phyloP scores from a whole-genome alignment of 2,888 invertebrate species.

The Theretra japonica region DNA sequence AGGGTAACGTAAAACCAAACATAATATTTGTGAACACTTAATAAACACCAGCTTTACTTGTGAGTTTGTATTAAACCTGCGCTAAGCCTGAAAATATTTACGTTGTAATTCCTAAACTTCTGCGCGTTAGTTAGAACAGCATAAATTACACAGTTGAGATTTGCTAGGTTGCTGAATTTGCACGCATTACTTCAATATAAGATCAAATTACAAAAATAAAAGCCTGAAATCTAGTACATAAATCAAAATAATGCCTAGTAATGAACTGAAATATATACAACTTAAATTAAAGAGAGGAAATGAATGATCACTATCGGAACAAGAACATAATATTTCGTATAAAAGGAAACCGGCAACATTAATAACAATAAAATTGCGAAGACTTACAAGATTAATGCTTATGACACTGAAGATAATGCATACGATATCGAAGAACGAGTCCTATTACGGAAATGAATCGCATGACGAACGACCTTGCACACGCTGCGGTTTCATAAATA shows the following conservation, averaged over 20 bases:
- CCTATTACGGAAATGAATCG: conserved; percentile 69
- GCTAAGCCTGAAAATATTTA: conserved; percentile 47
- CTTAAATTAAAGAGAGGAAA: conserved; percentile 5
- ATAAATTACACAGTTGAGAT: conserved; percentile 22
- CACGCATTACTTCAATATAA: too few relatives aligned
- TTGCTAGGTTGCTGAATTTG: neutral
- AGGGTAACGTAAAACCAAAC: conserved; percentile 45
- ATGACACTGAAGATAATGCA: conserved; percentile 38
- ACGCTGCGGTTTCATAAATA: conserved; percentile 50
- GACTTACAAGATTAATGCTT: conserved; percentile 8
- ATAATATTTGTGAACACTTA: conserved; percentile 47
- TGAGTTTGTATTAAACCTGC: conserved; percentile 46
- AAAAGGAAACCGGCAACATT: conserved; percentile 4
- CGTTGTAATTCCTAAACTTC: conserved; percentile 39
- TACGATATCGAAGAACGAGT: conserved; percentile 54
- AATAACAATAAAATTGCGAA: conserved; percentile 11
- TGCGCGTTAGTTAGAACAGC: conserved; percentile 38
- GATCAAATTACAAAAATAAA: neutral
- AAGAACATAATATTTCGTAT: neutral
- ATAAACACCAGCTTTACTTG: conserved; percentile 44
- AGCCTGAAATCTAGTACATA: neutral
- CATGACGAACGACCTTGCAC: conserved; percentile 67
- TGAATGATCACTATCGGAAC: conserved; percentile 19
- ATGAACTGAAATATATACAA: neutral
- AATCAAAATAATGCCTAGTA: neutral